These are phyloP conservation scores for Holacanthella duospinosa DNA, from an alignment of 2,888 invertebrate species.

Conservation along the genomic window DNA sequence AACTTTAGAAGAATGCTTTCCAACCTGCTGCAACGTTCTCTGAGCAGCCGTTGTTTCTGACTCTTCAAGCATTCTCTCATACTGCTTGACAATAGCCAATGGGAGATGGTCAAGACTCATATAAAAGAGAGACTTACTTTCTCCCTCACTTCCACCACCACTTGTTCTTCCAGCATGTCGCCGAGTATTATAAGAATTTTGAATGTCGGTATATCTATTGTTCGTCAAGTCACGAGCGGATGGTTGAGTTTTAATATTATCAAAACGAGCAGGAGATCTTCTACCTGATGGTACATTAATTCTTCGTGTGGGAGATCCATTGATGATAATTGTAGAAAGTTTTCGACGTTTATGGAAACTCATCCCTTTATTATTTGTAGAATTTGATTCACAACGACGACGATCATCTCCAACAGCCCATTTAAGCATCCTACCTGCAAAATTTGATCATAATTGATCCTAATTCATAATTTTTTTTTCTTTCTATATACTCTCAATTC, in stretches of 20 bases:
- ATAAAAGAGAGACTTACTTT: constrained; percentile 36
- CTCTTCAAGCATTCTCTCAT: constrained; percentile 31
- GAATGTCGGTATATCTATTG: too few species aligned
- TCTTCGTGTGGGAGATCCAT: too few species aligned
- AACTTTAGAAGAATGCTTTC: neutral
- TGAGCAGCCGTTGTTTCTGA: neutral
- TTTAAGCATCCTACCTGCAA: neutral
- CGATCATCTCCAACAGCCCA: neutral
- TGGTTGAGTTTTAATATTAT: too few species aligned
- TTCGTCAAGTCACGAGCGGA: too few species aligned
- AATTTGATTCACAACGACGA: neutral
- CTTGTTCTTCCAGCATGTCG: neutral
- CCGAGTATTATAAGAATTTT: too few species aligned
- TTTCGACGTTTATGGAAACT: neutral
- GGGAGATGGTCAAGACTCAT: constrained; percentile 37
- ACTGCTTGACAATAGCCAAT: constrained; percentile 35
- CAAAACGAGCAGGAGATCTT: too few species aligned
- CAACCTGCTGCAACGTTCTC: neutral
- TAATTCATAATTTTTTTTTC: too few species aligned
- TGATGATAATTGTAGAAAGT: too few species aligned
- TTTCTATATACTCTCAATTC: neutral
- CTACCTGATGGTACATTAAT: too few species aligned
- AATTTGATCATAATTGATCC: neutral
- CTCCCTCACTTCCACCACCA: constrained; percentile 15
- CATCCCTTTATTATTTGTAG: neutral